Percentiles rank a stretch among this genome's conserved stretches.
Conservation (phyloP, 2,113 vertebrate genomes). For the Anolis carolinensis region DNA sequence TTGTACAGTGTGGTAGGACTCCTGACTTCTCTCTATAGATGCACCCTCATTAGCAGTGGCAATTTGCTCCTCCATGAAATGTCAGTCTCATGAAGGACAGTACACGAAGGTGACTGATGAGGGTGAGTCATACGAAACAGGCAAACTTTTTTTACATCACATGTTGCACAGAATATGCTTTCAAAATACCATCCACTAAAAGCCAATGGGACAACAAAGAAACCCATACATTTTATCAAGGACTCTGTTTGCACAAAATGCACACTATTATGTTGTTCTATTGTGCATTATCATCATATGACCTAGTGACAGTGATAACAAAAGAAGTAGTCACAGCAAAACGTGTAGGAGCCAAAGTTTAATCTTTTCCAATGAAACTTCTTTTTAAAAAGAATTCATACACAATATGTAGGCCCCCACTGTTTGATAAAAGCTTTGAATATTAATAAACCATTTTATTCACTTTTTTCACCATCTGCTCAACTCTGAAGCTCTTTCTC, state of each 20-base stretch:
- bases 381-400: not conserved
- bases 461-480: rapidly evolving
- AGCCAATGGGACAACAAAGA: not conserved
- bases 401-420: not conserved
- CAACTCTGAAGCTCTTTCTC: not conserved
- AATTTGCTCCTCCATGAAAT: not conserved
- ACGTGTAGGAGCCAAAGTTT: not conserved
- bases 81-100: not conserved
- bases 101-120: not conserved
- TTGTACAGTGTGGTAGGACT: no score
- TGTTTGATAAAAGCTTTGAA: rapidly evolving
- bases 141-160: no score
- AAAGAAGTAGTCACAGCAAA: constrained; percentile 16
- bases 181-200: not conserved
- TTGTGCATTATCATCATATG: not conserved
- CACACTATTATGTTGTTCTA: not conserved
- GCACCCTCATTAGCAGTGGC: not conserved
- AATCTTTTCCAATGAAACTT: no score
- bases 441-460: not conserved
- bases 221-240: not conserved
- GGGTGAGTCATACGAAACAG: not conserved
- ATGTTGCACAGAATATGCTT: not conserved
- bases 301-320: not conserved
- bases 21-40: not conserved
- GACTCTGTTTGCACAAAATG: not conserved